Evolutionary conservation across 2,797 vertebrate genomes (phyloP), one percentile per base, ranked within the genome.

Genomic region (Manis crassicaudata): DNA sequence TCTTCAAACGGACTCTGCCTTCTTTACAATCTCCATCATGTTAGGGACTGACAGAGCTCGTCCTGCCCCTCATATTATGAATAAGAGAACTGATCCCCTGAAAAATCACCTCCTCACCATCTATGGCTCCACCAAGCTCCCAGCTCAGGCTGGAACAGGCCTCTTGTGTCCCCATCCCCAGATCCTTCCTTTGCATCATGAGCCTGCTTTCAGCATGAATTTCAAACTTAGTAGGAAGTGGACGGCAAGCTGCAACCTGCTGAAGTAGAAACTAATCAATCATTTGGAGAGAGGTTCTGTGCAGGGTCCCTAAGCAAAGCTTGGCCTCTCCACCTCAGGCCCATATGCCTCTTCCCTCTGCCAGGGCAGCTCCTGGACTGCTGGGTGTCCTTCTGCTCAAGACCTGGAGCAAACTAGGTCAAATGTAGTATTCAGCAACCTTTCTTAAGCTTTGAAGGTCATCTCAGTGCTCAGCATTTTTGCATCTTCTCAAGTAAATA

Each of bases 371-470:
- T 76, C 92, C 91, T 92, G 27, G 72, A 86, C 96, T 95, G 86
- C 96, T 90, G 96, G 75, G 85, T 95, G 46, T 86, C 92, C 96
- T 96, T 96, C 96, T 96, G 97, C 96, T 97, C 52, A 37, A 76
- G 89, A 87, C 83, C 72, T 6, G 0, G 37, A 93, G 35, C 56
- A 95, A 97, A 96, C 52, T 87, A 92, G 96, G 96, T 94, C 92
- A 94, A 85, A 73, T 0, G 1, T 52, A 37, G 21, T 25, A n/a
- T 43, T 82, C 86, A 88, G 80, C 84, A 77, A 96, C 52, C 86
- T 85, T 95, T 77, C 80, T n/a, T 62, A 25, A 81, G 91, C 75
- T 63, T 29, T 93, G 95, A 97, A 97, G 96, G 97, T 97, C 97
- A 96, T 84, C 75, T 95, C 43, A 13, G 43, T 32, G 43, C 81